phyloP scores from a whole-genome alignment of 2,888 invertebrate genomes.

The Halocaridina rubra region DNA sequence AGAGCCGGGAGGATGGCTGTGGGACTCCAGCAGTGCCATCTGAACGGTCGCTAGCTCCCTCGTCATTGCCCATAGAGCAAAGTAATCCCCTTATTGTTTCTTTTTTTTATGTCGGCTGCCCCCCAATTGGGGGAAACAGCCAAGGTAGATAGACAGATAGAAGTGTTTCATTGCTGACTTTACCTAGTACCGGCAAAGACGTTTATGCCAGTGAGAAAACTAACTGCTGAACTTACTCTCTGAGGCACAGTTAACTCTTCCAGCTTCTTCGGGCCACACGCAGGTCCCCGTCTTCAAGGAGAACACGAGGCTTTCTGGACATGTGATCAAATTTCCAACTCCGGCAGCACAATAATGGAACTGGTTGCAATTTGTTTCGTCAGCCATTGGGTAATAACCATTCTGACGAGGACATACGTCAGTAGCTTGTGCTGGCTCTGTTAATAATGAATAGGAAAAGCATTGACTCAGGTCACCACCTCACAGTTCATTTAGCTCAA shows the following conservation, averaged over 20 bases:
- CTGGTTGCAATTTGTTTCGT: slow-evolving; percentile 82
- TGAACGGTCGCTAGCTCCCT: too few relatives aligned
- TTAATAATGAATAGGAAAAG: too few relatives aligned
- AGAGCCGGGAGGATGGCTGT: too few relatives aligned
- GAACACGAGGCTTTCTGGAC: slow-evolving; percentile 87
- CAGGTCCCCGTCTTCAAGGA: slow-evolving; percentile 90
- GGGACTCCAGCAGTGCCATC: too few relatives aligned
- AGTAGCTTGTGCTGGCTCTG: slow-evolving; percentile 74
- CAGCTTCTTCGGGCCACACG: slow-evolving; percentile 92
- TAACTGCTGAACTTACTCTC: slow-evolving; percentile 72
- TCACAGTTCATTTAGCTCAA: too few relatives aligned
- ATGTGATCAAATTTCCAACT: slow-evolving; percentile 88
- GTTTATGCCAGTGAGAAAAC: neutral
- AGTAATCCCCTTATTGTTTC: too few relatives aligned
- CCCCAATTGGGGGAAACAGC: too few relatives aligned
- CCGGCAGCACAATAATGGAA: slow-evolving; percentile 87
- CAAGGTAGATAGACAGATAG: too few relatives aligned
- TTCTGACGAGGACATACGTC: slow-evolving; percentile 84
- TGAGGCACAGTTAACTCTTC: slow-evolving; percentile 86
- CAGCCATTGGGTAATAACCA: slow-evolving; percentile 92
- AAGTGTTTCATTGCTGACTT: neutral
- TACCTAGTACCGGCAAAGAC: neutral
- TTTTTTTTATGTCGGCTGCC: too few relatives aligned
- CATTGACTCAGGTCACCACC: too few relatives aligned
- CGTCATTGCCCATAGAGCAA: too few relatives aligned